A percentile compares a stretch with the other conserved stretches of the same genome.
Evolutionary conservation across 2,113 vertebrate genomes (phyloP).

Genomic region (Spermophilus dauricus): DNA sequence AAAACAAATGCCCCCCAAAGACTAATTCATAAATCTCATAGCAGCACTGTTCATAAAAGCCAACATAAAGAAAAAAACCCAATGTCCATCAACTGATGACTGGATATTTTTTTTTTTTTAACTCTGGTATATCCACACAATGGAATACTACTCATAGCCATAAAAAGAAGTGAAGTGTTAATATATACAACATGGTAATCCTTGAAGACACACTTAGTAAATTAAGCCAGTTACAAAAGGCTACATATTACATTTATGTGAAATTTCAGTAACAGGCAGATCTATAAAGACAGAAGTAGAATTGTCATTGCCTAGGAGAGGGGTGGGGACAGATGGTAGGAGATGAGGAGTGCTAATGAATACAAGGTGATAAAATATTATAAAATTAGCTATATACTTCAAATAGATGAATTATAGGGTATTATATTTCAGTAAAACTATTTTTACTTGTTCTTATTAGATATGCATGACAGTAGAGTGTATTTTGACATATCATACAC

Average conservation of each 20-base stretch:
- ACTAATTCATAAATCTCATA: background rate
- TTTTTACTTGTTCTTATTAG: too few relatives aligned
- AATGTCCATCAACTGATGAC: too few relatives aligned
- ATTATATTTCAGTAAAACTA: background rate
- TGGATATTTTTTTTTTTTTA: background rate
- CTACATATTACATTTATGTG: background rate
- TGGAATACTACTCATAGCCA: background rate
- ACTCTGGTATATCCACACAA: background rate
- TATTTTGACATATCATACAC: too few relatives aligned
- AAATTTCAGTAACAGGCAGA: slow-evolving; percentile 31
- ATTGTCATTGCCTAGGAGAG: background rate
- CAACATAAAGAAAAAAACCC: too few relatives aligned
- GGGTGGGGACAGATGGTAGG: background rate
- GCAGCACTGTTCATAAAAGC: background rate
- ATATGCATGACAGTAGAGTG: too few relatives aligned
- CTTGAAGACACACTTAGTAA: background rate
- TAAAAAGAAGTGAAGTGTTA: background rate
- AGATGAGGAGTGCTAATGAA: background rate
- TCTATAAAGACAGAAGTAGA: background rate
- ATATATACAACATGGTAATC: background rate
- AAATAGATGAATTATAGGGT: background rate
- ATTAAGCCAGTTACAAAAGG: background rate
- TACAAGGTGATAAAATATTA: background rate
- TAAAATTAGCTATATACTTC: background rate
- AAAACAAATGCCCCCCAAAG: background rate